A percentile compares a stretch with the other conserved stretches of the same genome.
Conservation (phyloP, 23 tunicate genomes). For the Trididemnum clinides region DNA sequence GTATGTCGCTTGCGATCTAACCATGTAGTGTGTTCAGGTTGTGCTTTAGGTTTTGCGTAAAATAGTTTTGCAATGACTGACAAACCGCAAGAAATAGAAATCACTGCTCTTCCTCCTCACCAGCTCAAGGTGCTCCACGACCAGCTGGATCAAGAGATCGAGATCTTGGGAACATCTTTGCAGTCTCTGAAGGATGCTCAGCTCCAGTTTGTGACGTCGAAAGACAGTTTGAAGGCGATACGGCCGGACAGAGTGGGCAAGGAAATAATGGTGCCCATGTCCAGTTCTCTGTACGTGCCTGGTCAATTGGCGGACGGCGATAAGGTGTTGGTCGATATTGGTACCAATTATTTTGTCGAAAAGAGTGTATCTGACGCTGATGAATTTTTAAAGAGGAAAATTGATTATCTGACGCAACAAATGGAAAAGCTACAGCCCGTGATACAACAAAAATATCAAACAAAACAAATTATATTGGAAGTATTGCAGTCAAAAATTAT, state of each 20-base stretch:
- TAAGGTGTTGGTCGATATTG: slow-evolving; percentile 86
- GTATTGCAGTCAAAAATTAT: slow-evolving; percentile 77
- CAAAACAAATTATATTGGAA: slow-evolving; percentile 75
- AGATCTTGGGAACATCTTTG: slow-evolving; percentile 50
- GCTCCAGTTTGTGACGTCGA: slow-evolving; percentile 64
- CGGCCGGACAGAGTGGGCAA: slow-evolving; percentile 54
- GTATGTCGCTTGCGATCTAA: too few species aligned
- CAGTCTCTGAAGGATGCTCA: slow-evolving; percentile 87
- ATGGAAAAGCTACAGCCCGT: slow-evolving; percentile 83
- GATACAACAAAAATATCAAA: slow-evolving; percentile 82
- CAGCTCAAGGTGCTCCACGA: slow-evolving; percentile 80
- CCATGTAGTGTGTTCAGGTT: background rate
- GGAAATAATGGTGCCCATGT: slow-evolving; percentile 82
- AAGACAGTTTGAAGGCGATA: slow-evolving; percentile 43
- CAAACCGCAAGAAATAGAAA: slow-evolving; percentile 55
- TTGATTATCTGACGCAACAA: slow-evolving; percentile 83
- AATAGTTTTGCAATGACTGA: background rate
- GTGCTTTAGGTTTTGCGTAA: background rate
- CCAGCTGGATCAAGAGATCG: slow-evolving; percentile 80
- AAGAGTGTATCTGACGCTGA: slow-evolving; percentile 79
- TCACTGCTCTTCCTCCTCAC: slow-evolving; percentile 59
- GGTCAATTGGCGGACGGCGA: slow-evolving; percentile 74
- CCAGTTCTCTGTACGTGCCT: slow-evolving; percentile 87
- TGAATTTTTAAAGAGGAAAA: slow-evolving; percentile 90
- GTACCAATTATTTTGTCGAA: slow-evolving; percentile 85